Base-by-base conservation (phyloP, 2,113 vertebrate species). In the Myiozetetes cayanensis region DNA sequence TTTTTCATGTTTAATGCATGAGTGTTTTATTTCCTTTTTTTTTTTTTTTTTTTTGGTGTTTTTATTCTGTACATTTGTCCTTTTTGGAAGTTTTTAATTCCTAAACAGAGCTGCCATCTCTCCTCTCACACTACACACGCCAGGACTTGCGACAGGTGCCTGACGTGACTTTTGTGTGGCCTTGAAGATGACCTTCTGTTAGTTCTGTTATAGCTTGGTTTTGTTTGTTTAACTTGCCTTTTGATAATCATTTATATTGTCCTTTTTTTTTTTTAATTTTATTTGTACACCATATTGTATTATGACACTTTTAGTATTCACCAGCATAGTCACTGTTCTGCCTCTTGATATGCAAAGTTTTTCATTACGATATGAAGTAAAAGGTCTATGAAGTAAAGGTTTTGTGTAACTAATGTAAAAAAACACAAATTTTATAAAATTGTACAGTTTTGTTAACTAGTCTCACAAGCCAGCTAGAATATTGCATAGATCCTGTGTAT, bases 351-450 rank as follows among this genome's bases (percentile, higher is more conserved):
- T 97, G 98, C 99, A 98, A 97, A 98, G 94, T 62, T 84, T 94
- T 97, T 96, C 97, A 98, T 98, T 98, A 98, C 85, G 44, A 96
- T 98, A 99, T 99, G 99, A 99, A 99, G 99, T 99, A 98, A 99
- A 90, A 98, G 98, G 98, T 98, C 97, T 98, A 99, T 99, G 98
- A 99, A 99, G 99, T 99, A 98, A 98, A 98, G 97, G 95, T 98
- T 90, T 99, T 98, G 98, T 99, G 99, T 99, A 99, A 99, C 99
- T 99, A 99, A 99, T 99, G 99, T 99, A 99, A 98, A 96, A 98
- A 99, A 99, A 97, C 98, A 98, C 98, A 98, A 98, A 97, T 99
- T 99, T 99, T 99, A 99, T 99, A 99, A 98, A 98, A 98, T 98
- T 99, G 99, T 99, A 99, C 99, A 99, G 99, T 98, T 98, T 98